Base-by-base conservation (phyloP, 2,797 vertebrate genomes). In the Oryzias sinensis region DNA sequence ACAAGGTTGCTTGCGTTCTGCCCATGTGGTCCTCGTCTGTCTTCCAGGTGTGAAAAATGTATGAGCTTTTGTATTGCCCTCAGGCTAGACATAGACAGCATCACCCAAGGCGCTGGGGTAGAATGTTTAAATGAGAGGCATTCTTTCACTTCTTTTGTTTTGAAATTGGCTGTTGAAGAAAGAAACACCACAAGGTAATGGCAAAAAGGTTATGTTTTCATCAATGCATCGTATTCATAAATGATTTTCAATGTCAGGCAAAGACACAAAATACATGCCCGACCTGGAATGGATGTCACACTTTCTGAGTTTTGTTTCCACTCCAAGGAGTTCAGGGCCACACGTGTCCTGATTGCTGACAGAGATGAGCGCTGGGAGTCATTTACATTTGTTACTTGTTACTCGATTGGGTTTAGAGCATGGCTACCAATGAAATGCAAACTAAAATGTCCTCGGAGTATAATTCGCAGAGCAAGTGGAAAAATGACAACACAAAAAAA, bases 11-110 rank as follows among this genome's bases (percentile, higher is more conserved):
- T 70, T n/a, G 2, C 13, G 57, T 43, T 75, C 27, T 5, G 65
- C 60, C 76, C 60, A 57, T 80, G 82, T 72, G 81, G 81, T 81
- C 79, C 67, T 78, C 67, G 64, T 83, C 82, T 81, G 81, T 76
- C 79, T 79, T 64, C 44, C 67, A 80, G 69, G 73, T 80, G 77
- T 87, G 76, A 87, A 86, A 84, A 85, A 86, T 86, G 70, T 47
- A 87, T 80, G 77, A 87, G 67, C 60, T 5, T 68, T 70, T 74
- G 83, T 80, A 14, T 49, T 74, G 79, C 77, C 84, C 79, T 56
- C 48, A 16, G 88, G 88, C 83, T 50, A 83, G 70, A 87, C 82
- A 79, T 15, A 76, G 76, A 76, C 77, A 62, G 74, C 72, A 77
- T 79, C 69, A 76, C 81, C 79, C 68, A 42, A 14, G 65, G 70